Percentiles rank a stretch among this genome's conserved stretches.
Evolutionary conservation across 2,113 vertebrate genomes (phyloP).

Genomic region (Ameiurus melas): DNA sequence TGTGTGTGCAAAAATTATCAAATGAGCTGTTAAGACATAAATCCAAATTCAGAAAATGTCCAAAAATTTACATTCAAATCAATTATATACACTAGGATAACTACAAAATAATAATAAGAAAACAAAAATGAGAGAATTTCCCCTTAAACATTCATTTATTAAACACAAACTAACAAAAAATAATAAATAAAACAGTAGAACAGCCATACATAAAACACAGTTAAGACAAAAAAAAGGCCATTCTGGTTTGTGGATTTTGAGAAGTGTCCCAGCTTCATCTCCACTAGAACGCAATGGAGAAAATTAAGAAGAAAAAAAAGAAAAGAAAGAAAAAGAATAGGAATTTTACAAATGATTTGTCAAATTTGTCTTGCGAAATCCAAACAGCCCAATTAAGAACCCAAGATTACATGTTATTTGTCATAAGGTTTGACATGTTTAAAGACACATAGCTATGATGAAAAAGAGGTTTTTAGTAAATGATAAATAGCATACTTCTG

Average conservation of each 20-base stretch:
- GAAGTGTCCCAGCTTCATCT: conserved; percentile 58
- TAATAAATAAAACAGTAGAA: conserved; percentile 70
- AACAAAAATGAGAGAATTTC: neutral
- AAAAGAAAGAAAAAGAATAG: conserved; percentile 31
- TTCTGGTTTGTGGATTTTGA: conserved; percentile 52
- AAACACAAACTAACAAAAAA: conserved; percentile 69
- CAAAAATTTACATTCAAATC: neutral
- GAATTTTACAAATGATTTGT: conserved; percentile 63
- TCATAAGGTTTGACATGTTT: conserved; percentile 66
- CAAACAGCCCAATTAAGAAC: conserved; percentile 14
- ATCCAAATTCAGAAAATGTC: neutral
- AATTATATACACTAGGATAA: neutral
- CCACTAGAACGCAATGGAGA: conserved; percentile 26
- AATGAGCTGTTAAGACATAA: neutral
- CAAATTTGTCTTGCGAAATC: conserved; percentile 54
- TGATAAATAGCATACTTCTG: conserved; percentile 10
- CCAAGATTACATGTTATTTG: conserved; percentile 38
- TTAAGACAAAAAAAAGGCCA: conserved; percentile 54
- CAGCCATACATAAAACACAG: conserved; percentile 64
- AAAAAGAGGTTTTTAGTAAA: conserved; percentile 45
- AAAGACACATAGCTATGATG: conserved; percentile 61
- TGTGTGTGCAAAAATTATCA: neutral
- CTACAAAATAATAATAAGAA: neutral
- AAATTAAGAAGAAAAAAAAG: conserved; percentile 17
- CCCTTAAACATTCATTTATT: conserved; percentile 70